Conservation (phyloP, 2,113 vertebrate genomes). For the Chrysochloris asiatica region DNA sequence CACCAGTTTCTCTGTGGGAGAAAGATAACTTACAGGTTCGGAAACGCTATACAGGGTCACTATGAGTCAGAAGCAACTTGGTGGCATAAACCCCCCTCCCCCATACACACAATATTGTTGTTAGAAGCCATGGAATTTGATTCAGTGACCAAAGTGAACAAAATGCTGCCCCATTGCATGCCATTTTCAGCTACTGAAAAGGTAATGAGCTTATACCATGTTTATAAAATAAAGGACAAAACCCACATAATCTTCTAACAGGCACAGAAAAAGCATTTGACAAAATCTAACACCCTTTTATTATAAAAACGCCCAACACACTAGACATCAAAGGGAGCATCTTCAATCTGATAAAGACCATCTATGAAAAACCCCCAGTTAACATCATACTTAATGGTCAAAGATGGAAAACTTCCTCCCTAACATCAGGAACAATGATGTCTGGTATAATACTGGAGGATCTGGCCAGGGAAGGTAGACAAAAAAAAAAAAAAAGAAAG, state of each 20-base stretch:
- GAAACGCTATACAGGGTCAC: too few species aligned
- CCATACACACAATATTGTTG: too few species aligned
- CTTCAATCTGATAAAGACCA: neutral
- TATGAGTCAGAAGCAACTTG: too few species aligned
- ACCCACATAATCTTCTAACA: neutral
- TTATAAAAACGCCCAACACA: neutral
- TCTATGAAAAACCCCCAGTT: neutral
- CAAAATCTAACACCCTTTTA: neutral
- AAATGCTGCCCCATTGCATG: neutral
- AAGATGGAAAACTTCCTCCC: neutral
- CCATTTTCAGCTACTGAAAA: neutral
- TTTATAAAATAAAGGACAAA: neutral
- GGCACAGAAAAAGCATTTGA: neutral
- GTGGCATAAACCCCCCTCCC: too few species aligned
- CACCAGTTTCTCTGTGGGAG: too few species aligned
- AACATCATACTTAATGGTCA: neutral
- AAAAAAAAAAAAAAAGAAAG: constrained; percentile 9
- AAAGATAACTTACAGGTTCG: too few species aligned
- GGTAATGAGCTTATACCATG: neutral
- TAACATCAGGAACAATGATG: neutral
- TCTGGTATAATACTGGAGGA: neutral
- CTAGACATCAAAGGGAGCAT: neutral
- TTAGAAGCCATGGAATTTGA: too few species aligned
- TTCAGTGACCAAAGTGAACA: too few species aligned
- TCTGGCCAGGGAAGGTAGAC: neutral